Evolutionary conservation across 1,140 invertebrate genomes (phyloP).

Genomic region (Parapsyche elsis): DNA sequence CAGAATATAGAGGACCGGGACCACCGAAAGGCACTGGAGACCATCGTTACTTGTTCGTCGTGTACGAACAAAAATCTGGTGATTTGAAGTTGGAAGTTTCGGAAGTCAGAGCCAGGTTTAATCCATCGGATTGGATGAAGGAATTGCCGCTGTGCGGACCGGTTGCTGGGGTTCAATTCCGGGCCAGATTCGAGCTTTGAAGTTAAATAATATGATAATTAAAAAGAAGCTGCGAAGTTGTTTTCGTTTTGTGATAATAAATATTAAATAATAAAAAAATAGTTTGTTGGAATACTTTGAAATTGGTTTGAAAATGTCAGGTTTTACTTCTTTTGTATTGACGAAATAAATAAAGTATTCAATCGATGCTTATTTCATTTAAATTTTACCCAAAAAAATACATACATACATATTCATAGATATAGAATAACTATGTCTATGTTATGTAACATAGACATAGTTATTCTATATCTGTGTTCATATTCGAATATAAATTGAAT

Average conservation of each 20-base stretch:
- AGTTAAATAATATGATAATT: background rate
- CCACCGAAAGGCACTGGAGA: constrained; percentile 51
- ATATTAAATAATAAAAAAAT: background rate
- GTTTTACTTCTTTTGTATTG: background rate
- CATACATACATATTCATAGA: no score
- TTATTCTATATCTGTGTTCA: no score
- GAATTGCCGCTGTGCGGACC: constrained; percentile 41
- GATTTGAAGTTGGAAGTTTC: constrained; percentile 51
- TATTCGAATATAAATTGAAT: no score
- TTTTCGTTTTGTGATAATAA: background rate
- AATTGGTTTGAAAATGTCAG: background rate
- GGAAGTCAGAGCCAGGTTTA: constrained; percentile 13
- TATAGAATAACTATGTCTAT: no score
- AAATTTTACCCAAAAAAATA: no score
- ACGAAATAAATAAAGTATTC: background rate
- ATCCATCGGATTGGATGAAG: constrained; percentile 41
- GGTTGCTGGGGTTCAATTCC: constrained; percentile 34
- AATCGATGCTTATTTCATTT: no score
- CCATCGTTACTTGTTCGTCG: constrained; percentile 56
- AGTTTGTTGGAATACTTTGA: background rate
- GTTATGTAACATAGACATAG: no score
- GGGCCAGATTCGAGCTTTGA: constrained; percentile 33
- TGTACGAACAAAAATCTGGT: constrained; percentile 51
- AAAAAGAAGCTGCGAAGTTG: background rate
- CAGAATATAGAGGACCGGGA: constrained; percentile 49